A percentile compares a stretch with the other conserved stretches of the same genome.
Evolutionary conservation across 2,888 invertebrate species (phyloP).

Genomic region (Dryocosmus kuriphilus): DNA sequence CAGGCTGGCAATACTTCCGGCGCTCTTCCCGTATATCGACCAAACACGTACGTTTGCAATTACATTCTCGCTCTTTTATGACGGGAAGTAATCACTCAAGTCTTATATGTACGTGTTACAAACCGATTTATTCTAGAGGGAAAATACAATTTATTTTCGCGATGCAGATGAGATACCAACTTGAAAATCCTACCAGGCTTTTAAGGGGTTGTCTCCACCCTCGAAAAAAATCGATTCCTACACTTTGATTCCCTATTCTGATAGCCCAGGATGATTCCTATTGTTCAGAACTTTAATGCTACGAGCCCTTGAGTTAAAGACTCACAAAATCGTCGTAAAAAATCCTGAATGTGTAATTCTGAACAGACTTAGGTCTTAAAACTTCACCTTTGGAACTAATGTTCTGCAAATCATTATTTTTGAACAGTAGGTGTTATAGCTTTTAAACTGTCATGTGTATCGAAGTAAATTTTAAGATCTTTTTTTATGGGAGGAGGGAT

Average conservation of each 20-base stretch:
- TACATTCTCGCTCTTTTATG: conserved; percentile 6
- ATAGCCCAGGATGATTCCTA: background rate
- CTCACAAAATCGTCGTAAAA: background rate
- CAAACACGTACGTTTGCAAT: conserved; percentile 17
- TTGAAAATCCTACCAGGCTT: background rate
- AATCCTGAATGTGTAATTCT: background rate
- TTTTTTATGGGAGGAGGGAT: background rate
- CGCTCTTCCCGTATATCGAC: background rate
- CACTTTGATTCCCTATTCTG: background rate
- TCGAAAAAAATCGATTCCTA: conserved; percentile 1
- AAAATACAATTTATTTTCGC: background rate
- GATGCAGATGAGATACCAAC: background rate
- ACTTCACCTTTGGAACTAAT: background rate
- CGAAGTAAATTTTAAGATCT: background rate
- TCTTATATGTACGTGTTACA: background rate
- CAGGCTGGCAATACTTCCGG: conserved; percentile 14
- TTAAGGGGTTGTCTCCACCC: background rate
- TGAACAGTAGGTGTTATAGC: background rate
- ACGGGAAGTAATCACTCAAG: conserved; percentile 16
- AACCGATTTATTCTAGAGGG: background rate
- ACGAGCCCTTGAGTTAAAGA: background rate
- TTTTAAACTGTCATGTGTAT: background rate
- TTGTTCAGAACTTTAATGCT: background rate
- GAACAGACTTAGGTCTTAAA: background rate
- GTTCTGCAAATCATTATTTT: background rate